A percentile compares a stretch with the other conserved stretches of the same genome.
Conservation (phyloP, 2,113 vertebrate species). For the Nothobranchius furzeri region DNA sequence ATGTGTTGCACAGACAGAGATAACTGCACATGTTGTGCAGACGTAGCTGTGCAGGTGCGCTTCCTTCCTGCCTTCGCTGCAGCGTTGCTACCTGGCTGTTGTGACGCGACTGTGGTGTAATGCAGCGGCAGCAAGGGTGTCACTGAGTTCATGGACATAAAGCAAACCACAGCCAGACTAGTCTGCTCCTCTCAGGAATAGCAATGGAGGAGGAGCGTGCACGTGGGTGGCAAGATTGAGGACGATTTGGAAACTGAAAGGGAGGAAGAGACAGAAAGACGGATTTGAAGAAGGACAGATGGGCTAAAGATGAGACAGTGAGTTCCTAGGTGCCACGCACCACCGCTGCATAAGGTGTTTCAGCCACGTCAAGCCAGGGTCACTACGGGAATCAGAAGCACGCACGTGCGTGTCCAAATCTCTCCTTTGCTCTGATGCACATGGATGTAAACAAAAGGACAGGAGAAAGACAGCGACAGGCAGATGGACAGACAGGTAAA, state of each 20-base stretch:
- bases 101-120: conserved; percentile 59
- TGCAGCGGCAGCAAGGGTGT: conserved; percentile 61
- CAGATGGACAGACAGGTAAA: conserved; percentile 32
- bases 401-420: too few relatives aligned
- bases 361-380: conserved; percentile 29
- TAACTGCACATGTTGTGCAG: conserved; percentile 3
- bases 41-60: conserved; percentile 16
- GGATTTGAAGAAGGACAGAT: conserved; percentile 20
- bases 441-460: conserved; percentile 3
- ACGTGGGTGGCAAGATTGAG: conserved; percentile 33
- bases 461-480: not conserved
- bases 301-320: conserved; percentile 7
- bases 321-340: conserved; percentile 16
- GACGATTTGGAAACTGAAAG: conserved; percentile 30
- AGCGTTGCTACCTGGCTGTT: conserved; percentile 52
- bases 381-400: too few relatives aligned
- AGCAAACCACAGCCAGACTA: conserved; percentile 67
- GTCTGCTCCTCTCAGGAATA: conserved; percentile 72
- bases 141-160: conserved; percentile 74
- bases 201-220: conserved; percentile 60
- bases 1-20: not conserved
- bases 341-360: conserved; percentile 37
- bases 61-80: conserved; percentile 21
- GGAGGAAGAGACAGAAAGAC: conserved; percentile 32
- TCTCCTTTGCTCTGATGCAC: not conserved